Evolutionary conservation across 2,797 vertebrate genomes (phyloP), one percentile per base, ranked within the genome.

Genomic region (Anguilla marmorata): DNA sequence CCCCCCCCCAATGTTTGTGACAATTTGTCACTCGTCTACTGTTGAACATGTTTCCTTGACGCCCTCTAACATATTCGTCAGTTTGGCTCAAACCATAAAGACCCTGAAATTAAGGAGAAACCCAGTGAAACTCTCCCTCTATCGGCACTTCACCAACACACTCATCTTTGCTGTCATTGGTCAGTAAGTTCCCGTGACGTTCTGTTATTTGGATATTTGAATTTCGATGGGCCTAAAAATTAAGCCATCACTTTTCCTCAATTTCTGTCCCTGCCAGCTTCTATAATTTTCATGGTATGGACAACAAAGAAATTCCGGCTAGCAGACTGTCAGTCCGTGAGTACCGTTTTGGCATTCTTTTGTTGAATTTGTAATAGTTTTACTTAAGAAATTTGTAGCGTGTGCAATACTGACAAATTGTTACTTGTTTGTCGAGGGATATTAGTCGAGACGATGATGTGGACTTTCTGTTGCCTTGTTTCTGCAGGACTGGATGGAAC

Each of bases 21-120:
- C 8, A 79, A 37, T 37, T 76, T 85, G 69, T 5, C 41, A 48
- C n/a, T 27, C 85, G 16, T 60, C 30, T 63, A 50, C 48, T 66
- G 52, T 58, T 60, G 56, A 66, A 45, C 9, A 45, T 86, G 33
- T 96, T 95, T 90, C 96, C 96, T 97, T 97, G 94, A 97, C 95
- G 91, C 83, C 87, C 41, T 84, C 88, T 87, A 90, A 98, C 96
- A 97, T 97, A 93, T 98, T 98, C 92, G 96, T 98, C 92, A 98
- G 97, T 90, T 92, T 98, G 91, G 97, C 97, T 92, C 97, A 98
- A 96, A 98, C 97, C 87, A 97, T 98, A 93, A 97, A 97, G 92
- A 97, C 96, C 14, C 94, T 98, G 76, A 97, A 97, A 90, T 94
- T 98, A 91, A 95, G 97, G 90, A 97, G 96, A 94, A 98, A 98